A percentile compares a stretch with the other conserved stretches of the same genome.
Evolutionary conservation across 2,888 invertebrate genomes (phyloP).

Genomic region (Anagyrus pseudococci): DNA sequence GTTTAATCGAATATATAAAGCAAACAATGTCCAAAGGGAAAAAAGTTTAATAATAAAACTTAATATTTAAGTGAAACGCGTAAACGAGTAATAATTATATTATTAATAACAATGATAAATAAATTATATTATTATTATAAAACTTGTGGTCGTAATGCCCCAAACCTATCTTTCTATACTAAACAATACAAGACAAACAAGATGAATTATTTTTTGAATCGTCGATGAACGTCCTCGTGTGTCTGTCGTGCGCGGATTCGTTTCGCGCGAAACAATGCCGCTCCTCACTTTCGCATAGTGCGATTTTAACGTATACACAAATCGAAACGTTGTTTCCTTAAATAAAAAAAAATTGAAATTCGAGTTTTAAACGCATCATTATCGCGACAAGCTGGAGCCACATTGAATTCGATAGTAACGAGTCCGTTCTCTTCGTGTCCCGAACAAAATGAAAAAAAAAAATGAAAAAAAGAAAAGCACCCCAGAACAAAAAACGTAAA

Average conservation of each 20-base stretch:
- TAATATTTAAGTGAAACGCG: neutral
- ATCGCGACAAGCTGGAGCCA: neutral
- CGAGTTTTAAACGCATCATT: neutral
- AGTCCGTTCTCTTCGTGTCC: neutral
- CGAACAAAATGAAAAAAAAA: too few relatives aligned
- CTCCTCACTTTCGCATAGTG: neutral
- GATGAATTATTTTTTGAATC: constrained; percentile 55
- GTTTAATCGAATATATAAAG: neutral
- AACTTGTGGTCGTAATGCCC: constrained; percentile 37
- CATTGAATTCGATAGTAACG: constrained; percentile 1
- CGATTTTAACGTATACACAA: neutral
- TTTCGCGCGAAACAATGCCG: constrained; percentile 25
- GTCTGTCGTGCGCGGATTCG: constrained; percentile 28
- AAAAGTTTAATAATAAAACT: neutral
- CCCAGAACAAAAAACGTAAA: neutral
- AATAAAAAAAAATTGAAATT: neutral
- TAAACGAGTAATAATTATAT: neutral
- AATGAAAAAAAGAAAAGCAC: neutral
- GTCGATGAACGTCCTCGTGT: constrained; percentile 34
- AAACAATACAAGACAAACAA: constrained; percentile 38
- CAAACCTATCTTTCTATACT: constrained; percentile 58
- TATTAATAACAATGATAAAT: neutral
- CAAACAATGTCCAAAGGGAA: neutral
- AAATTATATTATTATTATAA: neutral
- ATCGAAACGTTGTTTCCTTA: neutral